A percentile compares a stretch with the other conserved stretches of the same genome.
These are phyloP conservation scores for Pteruthius melanotis DNA, from an alignment of 2,113 vertebrate genomes.

Conservation along the genomic window DNA sequence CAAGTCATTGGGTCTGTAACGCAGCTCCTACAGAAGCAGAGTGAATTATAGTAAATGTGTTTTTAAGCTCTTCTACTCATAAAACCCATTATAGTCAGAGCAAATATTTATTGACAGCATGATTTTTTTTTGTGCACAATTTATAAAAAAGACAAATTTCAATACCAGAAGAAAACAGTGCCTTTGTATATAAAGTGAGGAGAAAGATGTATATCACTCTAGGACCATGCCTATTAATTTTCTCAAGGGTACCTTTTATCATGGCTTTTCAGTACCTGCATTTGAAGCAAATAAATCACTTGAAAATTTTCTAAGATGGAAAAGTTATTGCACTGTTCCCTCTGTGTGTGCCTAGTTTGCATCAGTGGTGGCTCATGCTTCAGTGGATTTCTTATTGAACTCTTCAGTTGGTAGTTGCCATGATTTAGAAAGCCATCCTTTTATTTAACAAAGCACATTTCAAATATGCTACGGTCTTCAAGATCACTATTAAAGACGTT, in stretches of 20 bases:
- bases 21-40: background rate
- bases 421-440: background rate
- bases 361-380: background rate
- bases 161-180: background rate
- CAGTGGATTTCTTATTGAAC: background rate
- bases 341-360: background rate
- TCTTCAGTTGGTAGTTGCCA: background rate
- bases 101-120: background rate
- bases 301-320: background rate
- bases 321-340: background rate
- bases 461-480: background rate
- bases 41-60: background rate
- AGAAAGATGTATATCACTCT: background rate
- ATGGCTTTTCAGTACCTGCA: background rate
- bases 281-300: constrained; percentile 8
- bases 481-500: background rate
- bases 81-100: background rate
- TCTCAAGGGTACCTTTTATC: background rate
- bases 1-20: background rate
- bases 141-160: background rate
- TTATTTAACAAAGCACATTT: background rate
- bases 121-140: background rate
- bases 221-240: background rate
- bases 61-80: background rate
- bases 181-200: background rate